These are phyloP conservation scores for Caenorhabditis japonica DNA, from an alignment of 2,888 invertebrate species.

Conservation along the genomic window DNA sequence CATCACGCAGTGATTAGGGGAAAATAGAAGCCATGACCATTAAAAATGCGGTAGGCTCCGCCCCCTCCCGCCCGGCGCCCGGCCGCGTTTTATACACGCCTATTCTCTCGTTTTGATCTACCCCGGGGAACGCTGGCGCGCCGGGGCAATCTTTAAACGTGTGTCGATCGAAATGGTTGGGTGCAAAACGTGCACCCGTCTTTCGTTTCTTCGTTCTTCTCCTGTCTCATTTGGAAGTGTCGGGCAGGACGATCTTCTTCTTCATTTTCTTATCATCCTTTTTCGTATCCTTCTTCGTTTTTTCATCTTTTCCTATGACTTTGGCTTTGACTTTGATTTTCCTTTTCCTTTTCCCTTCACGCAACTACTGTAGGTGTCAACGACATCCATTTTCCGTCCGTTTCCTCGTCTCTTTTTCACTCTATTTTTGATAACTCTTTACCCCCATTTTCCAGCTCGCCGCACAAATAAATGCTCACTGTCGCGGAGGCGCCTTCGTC, in stretches of 20 bases:
- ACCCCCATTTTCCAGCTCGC: conserved; percentile 1
- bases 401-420: conserved; percentile 9
- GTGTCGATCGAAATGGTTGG: conserved; percentile 36
- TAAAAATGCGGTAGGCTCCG: conserved; percentile 6
- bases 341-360: conserved; percentile 8
- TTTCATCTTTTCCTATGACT: no score
- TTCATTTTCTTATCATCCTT: no score
- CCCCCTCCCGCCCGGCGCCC: conserved; percentile 3
- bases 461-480: conserved; percentile 22
- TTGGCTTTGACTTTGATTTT: no score
- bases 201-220: not conserved
- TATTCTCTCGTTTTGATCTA: conserved; percentile 22
- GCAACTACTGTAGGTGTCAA: conserved; percentile 23
- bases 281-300: no score
- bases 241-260: conserved; percentile 17
- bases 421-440: conserved; percentile 4
- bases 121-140: conserved; percentile 1
- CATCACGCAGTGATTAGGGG: no score
- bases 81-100: conserved; percentile 9
- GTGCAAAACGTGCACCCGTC: conserved; percentile 40
- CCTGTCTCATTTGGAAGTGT: conserved; percentile 25
- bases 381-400: conserved; percentile 11
- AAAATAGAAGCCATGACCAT: no score
- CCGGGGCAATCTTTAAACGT: conserved; percentile 30
- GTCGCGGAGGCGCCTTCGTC: conserved; percentile 19